Base-by-base conservation (phyloP, 2,888 invertebrate species). In the Steinernema hermaphroditum region DNA sequence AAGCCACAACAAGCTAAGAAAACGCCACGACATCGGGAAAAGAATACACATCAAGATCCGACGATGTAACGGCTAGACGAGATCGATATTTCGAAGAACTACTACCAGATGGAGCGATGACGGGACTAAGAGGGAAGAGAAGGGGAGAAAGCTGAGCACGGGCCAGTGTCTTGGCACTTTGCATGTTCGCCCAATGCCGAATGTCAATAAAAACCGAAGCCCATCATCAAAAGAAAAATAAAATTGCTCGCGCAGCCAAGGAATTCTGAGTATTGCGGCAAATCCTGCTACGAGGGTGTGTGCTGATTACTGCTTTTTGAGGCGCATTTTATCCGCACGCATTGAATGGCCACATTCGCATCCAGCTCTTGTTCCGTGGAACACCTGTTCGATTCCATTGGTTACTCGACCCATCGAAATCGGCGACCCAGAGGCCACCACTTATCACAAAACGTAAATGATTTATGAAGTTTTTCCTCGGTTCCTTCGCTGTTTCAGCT, bases 1-100 rank as follows among this genome's bases (percentile, higher is more conserved):
- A 62, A 62, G 62, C 62, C 62, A 62, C 29, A 62, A 62, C 62
- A 62, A 29, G 62, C 62, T 4, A n/a, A 29, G 62, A 62, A 62
- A 62, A 29, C 62, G 62, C 62, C 62, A 62, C 62, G 62, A 62
- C 62, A 32, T 62, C 32, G 62, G 16, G 32, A 62, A 62, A 62
- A 62, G 62, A 62, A 62, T 62, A 62, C 62, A 32, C 62, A 62
- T 62, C 62, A 62, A 62, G 62, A 62, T 62, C 62, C 62, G 62
- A 29, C 62, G 29, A 62, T 62, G 62, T 62, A 62, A 62, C 62
- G 62, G 62, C 62, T 62, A 54, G 54, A 54, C 54, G 29, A 54
- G 54, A 54, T 54, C 54, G 54, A 54, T 54, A 62, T 62, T 62
- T 62, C 34, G 62, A 62, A 62, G 62, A 62, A 62, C 62, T 62